These are phyloP conservation scores for Poeciliopsis turrubarensis DNA, from an alignment of 2,113 vertebrate species.

Conservation along the genomic window DNA sequence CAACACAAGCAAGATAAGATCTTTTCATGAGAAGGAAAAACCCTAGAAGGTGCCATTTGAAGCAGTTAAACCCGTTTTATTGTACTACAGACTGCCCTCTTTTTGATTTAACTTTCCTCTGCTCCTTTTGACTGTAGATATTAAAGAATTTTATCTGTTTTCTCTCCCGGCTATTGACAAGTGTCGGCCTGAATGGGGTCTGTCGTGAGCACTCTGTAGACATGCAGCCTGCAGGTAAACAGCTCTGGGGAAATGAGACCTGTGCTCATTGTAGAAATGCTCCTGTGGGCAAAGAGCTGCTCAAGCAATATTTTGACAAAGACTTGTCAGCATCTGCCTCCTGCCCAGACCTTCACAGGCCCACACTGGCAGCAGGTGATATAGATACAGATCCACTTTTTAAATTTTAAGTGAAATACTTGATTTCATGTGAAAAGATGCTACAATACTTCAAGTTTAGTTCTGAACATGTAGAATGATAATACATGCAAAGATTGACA, in stretches of 20 bases:
- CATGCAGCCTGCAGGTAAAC: constrained; percentile 58
- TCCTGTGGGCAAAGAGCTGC: constrained; percentile 45
- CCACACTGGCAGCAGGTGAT: constrained; percentile 33
- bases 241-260: constrained; percentile 37
- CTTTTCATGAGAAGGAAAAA: neutral
- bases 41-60: no score
- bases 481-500: constrained; percentile 4
- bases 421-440: constrained; percentile 22
- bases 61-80: neutral
- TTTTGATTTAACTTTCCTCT: neutral
- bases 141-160: constrained; percentile 23
- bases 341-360: constrained; percentile 71
- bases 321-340: constrained; percentile 58
- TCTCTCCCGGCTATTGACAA: constrained; percentile 33
- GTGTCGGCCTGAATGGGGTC: constrained; percentile 16
- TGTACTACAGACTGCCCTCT: neutral
- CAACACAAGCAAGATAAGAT: neutral
- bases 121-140: neutral
- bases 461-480: constrained; percentile 14
- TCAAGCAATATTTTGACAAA: constrained; percentile 68
- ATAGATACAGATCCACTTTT: constrained; percentile 28
- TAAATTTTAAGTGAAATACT: constrained; percentile 34
- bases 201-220: constrained; percentile 13
- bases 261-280: constrained; percentile 23
- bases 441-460: constrained; percentile 25